These are phyloP conservation scores for Trissonchulus latispiculum DNA, from an alignment of 2,888 invertebrate species.

Conservation along the genomic window DNA sequence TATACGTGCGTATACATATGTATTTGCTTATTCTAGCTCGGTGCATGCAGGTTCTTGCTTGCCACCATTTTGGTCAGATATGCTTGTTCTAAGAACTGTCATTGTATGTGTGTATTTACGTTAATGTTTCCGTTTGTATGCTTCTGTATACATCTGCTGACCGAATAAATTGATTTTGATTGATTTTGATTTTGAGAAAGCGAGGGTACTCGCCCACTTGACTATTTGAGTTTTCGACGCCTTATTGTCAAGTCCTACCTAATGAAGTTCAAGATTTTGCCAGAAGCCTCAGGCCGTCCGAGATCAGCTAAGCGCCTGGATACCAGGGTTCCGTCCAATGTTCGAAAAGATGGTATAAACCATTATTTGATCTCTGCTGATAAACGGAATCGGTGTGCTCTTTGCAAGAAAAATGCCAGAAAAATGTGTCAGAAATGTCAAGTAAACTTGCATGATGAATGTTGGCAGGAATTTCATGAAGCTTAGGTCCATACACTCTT, in stretches of 20 bases:
- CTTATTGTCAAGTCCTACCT: constrained; percentile 14
- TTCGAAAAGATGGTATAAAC: constrained; percentile 8
- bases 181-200: too few relatives aligned
- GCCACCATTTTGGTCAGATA: too few relatives aligned
- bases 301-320: neutral
- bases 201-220: neutral
- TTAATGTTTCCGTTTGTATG: too few relatives aligned
- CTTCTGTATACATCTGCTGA: too few relatives aligned
- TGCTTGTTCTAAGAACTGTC: too few relatives aligned
- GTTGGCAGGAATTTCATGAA: neutral
- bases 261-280: neutral
- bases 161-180: too few relatives aligned
- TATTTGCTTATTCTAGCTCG: too few relatives aligned
- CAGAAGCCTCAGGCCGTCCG: neutral
- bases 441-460: constrained; percentile 10
- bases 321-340: neutral
- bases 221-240: constrained; percentile 7
- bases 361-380: constrained; percentile 9
- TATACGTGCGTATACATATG: too few relatives aligned
- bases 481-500: too few relatives aligned
- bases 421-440: constrained; percentile 12
- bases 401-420: constrained; percentile 3
- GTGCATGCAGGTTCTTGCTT: too few relatives aligned
- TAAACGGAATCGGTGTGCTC: constrained; percentile 12
- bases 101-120: too few relatives aligned